Evolutionary conservation across 2,113 vertebrate species (phyloP).

Genomic region (Caranx melampygus): DNA sequence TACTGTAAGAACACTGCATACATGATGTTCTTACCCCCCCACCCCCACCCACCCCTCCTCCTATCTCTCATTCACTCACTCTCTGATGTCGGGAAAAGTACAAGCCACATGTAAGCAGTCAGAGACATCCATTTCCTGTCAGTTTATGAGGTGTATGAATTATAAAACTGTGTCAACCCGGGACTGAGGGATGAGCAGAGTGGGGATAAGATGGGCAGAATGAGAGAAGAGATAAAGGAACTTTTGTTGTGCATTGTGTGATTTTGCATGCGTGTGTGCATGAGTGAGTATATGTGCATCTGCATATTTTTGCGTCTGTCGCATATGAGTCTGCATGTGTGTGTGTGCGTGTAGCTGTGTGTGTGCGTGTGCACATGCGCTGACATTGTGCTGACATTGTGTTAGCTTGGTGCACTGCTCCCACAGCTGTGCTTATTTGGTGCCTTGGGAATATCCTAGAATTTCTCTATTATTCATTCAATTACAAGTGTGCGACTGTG

Average conservation of each 20-base stretch:
- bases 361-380: slow-evolving; percentile 18
- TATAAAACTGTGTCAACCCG: slow-evolving; percentile 55
- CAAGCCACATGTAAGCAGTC: slow-evolving; percentile 38
- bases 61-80: slow-evolving; percentile 18
- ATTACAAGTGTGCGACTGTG: slow-evolving; percentile 45
- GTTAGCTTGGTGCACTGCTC: slow-evolving; percentile 59
- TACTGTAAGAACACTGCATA: slow-evolving; percentile 50
- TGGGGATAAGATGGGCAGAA: slow-evolving; percentile 38
- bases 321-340: slow-evolving; percentile 11
- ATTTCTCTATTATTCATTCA: slow-evolving; percentile 71
- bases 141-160: slow-evolving; percentile 61
- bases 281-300: slow-evolving; percentile 9
- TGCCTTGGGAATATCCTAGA: slow-evolving; percentile 65
- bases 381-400: slow-evolving; percentile 73
- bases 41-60: not conserved
- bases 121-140: slow-evolving; percentile 63
- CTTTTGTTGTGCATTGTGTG: slow-evolving; percentile 20
- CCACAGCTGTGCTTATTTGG: slow-evolving; percentile 64
- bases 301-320: slow-evolving; percentile 17
- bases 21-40: slow-evolving; percentile 25
- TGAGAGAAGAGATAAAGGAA: slow-evolving; percentile 24
- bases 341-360: not conserved
- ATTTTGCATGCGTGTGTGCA: not conserved
- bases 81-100: slow-evolving; percentile 40
- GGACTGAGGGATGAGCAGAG: slow-evolving; percentile 36